Base-by-base conservation (phyloP, 2,797 vertebrate genomes). In the Hybognathus amarus region DNA sequence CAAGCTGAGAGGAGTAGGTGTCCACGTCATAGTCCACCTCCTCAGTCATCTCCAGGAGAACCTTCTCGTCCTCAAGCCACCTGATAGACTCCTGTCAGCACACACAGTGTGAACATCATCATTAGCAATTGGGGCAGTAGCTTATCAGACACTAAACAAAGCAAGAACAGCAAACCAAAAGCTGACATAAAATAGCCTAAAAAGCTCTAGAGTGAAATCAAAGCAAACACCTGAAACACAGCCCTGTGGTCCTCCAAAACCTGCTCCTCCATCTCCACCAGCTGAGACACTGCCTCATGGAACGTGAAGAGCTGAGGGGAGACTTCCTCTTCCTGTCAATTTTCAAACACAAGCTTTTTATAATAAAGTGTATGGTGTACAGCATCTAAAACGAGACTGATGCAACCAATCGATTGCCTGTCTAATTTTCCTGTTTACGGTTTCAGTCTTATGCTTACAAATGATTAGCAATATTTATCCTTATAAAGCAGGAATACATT, bases 181-280 rank as follows among this genome's bases (percentile, higher is more conserved):
- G 10, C 68, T 38, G 30, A 38, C 50, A 4, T 75, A 11, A 33
- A 30, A 2, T n/a, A 24, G 22, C 15, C 5, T 1, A 45, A 50
- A 67, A 74, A n/a, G 63, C 63, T 33, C 11, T 30, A 61, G 20
- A 52, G 22, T 63, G 42, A 74, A 30, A 40, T 24, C 38, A 64
- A 33, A 12, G 12, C 91, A 99, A 12, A 45, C 91, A 99, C 98
- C 97, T 99, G 97, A 92, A 99, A 99, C 85, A 98, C 97, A 81
- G 96, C 94, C 76, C 97, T 95, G 91, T 99, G 98, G 89, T 98
- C 97, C 93, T 99, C 98, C 83, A 98, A 94, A 64, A 99, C 97
- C 89, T 98, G 97, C 84, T 99, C 98, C 90, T 99, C 98, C 98
- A 99, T 99, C 93, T 99, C 98, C 40, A 99, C 97, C 92, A 99